Evolutionary conservation across 2,113 vertebrate genomes (phyloP), one percentile per base, ranked within the genome.

Genomic region (Tachysurus vachellii): DNA sequence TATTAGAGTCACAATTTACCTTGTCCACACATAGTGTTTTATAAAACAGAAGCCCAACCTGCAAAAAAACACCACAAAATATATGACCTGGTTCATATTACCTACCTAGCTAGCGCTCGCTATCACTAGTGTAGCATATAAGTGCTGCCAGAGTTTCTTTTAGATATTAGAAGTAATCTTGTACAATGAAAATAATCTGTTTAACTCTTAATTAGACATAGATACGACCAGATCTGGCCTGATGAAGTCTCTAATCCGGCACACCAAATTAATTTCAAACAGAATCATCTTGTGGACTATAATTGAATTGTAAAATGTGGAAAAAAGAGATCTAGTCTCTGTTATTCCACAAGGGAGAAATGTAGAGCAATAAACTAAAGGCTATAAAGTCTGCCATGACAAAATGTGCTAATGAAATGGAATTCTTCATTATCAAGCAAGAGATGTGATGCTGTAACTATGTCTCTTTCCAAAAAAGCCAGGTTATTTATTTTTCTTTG

Each of bases 291-390:
- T 79, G 8, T 23, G 28, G 16, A 21, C 17, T 10, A 36, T 36
- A 80, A 80, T 80, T 36, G 28, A 57, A 57, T 80, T 57, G 54
- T 80, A 57, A 80, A 36, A 54, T 28, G 0, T 54, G 47, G 16
- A 19, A 16, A 14, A 53, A 28, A 26, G 23, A 53, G 26, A 36
- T 36, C 26, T 56, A 14, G 54, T 36, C n/a, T 31, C 11, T 79
- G 54, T 80, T 80, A 80, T 80, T 80, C 17, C 28, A 80, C 28
- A 21, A 19, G n/a, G 26, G 28, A 80, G 77, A 59, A 80, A 80
- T 13, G 54, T 28, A 54, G 26, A 77, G 75, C 75, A 57, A 28
- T 56, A 80, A 80, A 57, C 54, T 36, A 80, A 57, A 36, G 76
- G 77, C 77, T 17, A 36, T 57, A 36, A 57, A 57, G n/a, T 57